Evolutionary conservation across 1,140 invertebrate species (phyloP).

Genomic region (Drosophila watanabei): DNA sequence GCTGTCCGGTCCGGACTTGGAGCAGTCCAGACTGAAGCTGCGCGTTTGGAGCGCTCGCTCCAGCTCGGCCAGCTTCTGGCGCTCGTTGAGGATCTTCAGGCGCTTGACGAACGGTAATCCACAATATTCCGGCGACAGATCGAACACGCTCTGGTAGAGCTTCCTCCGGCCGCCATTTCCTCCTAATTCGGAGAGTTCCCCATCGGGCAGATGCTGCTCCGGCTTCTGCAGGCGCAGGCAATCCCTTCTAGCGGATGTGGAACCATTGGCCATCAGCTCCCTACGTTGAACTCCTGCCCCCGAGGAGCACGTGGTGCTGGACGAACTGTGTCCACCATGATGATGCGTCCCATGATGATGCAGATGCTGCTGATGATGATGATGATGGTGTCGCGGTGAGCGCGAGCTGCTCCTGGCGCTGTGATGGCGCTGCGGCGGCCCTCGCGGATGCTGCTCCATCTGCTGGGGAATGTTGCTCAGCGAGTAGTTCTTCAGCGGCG

Average conservation of each 20-base stretch:
- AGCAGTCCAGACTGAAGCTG: constrained; percentile 93
- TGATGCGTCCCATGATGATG: constrained; percentile 33
- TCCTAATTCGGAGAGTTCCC: constrained; percentile 21
- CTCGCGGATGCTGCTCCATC: constrained; percentile 43
- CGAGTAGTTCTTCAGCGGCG: constrained; percentile 75
- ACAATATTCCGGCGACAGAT: constrained; percentile 94
- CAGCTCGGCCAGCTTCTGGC: constrained; percentile 93
- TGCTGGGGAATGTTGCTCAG: constrained; percentile 76
- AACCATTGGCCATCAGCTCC: constrained; percentile 1
- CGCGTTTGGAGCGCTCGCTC: constrained; percentile 90
- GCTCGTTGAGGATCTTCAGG: constrained; percentile 94
- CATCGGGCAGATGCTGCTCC: constrained; percentile 62
- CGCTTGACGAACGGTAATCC: constrained; percentile 95
- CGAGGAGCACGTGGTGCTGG: constrained; percentile 54
- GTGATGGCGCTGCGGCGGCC: constrained; percentile 43
- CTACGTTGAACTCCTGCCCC: constrained; percentile 14
- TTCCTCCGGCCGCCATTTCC: constrained; percentile 39
- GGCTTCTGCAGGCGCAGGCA: constrained; percentile 63
- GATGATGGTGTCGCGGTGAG: constrained; percentile 49
- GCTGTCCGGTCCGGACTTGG: constrained; percentile 87
- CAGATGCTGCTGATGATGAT: too few relatives aligned
- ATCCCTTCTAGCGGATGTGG: constrained; percentile 38
- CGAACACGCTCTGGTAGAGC: constrained; percentile 90
- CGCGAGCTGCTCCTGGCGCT: constrained; percentile 61
- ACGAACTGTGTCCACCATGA: constrained; percentile 28